Conservation (phyloP, 2,888 invertebrate genomes). For the Ophion slaviceki region DNA sequence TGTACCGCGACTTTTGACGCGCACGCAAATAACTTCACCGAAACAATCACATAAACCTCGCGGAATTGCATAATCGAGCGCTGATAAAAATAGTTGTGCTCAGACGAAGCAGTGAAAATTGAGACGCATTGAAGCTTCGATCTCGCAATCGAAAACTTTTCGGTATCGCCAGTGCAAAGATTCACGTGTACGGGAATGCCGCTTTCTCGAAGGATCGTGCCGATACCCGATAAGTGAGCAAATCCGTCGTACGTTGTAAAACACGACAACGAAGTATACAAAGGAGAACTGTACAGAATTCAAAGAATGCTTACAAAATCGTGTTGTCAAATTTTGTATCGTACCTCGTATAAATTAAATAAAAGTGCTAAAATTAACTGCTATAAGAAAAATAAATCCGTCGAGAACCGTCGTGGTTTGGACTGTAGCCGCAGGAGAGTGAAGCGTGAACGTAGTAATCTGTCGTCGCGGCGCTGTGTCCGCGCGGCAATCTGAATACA, state of each 20-base stretch:
- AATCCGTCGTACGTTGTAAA: neutral
- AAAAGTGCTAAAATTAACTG: constrained; percentile 27
- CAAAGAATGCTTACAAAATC: constrained; percentile 62
- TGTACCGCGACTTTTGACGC: neutral
- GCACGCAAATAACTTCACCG: neutral
- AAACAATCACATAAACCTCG: neutral
- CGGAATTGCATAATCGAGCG: neutral
- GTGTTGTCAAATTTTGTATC: constrained; percentile 14
- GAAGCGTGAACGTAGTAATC: constrained; percentile 56
- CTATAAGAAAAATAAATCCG: constrained; percentile 18
- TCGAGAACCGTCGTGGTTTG: constrained; percentile 38
- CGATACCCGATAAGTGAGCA: neutral
- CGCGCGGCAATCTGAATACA: constrained; percentile 57
- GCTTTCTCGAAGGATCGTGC: neutral
- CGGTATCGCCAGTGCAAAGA: neutral
- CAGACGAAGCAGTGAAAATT: neutral
- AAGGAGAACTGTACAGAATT: neutral
- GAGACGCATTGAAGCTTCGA: neutral
- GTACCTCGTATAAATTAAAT: constrained; percentile 10
- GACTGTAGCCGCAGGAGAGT: constrained; percentile 48
- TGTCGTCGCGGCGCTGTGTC: constrained; percentile 61
- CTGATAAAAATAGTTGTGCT: neutral
- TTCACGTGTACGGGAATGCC: neutral
- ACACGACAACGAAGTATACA: neutral
- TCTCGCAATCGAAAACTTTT: neutral